phyloP scores from a whole-genome alignment of 2,113 vertebrate species.

The Sardina pilchardus region DNA sequence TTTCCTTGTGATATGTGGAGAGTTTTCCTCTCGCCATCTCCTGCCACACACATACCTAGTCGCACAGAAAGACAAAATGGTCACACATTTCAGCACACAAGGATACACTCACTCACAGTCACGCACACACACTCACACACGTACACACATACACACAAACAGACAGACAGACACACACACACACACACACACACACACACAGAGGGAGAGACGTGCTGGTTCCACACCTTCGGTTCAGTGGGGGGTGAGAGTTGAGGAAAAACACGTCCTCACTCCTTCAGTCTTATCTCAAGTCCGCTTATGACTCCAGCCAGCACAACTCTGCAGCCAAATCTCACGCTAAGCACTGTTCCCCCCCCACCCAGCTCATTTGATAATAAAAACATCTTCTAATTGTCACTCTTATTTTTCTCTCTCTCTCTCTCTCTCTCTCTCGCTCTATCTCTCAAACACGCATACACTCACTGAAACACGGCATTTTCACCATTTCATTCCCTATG shows the following conservation, averaged over 20 bases:
- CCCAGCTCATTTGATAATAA: not conserved
- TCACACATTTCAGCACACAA: not conserved
- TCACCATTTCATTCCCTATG: not conserved
- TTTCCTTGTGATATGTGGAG: slow-evolving; percentile 8
- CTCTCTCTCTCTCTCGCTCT: too few relatives aligned
- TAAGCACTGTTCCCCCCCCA: not conserved
- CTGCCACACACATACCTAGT: not conserved
- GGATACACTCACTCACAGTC: not conserved
- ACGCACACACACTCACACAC: not conserved
- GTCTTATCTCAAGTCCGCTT: not conserved
- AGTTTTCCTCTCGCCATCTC: not conserved
- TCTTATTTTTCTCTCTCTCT: too few relatives aligned
- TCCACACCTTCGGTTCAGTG: too few relatives aligned
- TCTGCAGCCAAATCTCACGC: not conserved
- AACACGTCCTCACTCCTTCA: too few relatives aligned
- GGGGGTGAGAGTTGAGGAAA: not conserved
- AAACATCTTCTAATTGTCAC: not conserved
- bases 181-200: not conserved
- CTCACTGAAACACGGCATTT: not conserved
- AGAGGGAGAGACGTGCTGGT: not conserved
- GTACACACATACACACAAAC: not conserved
- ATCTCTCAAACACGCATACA: not conserved
- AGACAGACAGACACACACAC: not conserved
- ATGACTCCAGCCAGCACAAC: not conserved
- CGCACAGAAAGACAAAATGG: not conserved